Conservation (phyloP, 1,140 invertebrate genomes). For the Acyrthosiphon pisum region DNA sequence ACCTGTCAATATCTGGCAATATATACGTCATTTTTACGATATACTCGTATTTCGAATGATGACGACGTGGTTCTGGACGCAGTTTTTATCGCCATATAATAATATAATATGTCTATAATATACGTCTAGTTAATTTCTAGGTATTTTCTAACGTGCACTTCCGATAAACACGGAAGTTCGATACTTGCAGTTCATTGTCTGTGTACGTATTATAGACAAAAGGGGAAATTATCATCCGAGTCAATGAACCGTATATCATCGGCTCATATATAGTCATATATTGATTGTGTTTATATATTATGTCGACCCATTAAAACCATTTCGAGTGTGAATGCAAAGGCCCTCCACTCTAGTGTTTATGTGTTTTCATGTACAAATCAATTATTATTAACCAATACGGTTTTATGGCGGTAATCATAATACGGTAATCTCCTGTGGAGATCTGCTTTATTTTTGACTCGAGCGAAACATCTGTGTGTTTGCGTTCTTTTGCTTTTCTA, state of each 20-base stretch:
- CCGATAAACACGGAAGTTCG: slow-evolving; percentile 29
- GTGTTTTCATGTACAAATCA: slow-evolving; percentile 37
- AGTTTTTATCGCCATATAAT: neutral
- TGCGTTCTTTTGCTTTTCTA: slow-evolving; percentile 38
- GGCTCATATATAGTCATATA: neutral
- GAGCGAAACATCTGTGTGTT: slow-evolving; percentile 52
- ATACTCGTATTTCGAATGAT: neutral
- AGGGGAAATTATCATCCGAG: slow-evolving; percentile 11
- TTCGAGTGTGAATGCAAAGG: slow-evolving; percentile 15
- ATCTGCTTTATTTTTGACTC: slow-evolving; percentile 22
- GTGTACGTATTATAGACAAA: neutral
- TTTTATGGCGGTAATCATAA: neutral
- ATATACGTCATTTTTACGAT: neutral
- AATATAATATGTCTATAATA: neutral
- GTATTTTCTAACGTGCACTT: neutral
- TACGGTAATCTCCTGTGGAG: slow-evolving; percentile 40
- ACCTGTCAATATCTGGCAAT: neutral
- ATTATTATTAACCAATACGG: neutral
- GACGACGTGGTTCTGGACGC: neutral
- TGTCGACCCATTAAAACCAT: neutral
- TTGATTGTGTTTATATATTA: neutral
- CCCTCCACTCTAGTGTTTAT: neutral
- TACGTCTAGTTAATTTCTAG: neutral
- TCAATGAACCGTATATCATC: slow-evolving; percentile 23
- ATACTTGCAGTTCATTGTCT: neutral